Percentiles rank a stretch among this genome's conserved stretches.
Conservation (phyloP, 2,113 vertebrate species). For the Atrichornis clamosus region DNA sequence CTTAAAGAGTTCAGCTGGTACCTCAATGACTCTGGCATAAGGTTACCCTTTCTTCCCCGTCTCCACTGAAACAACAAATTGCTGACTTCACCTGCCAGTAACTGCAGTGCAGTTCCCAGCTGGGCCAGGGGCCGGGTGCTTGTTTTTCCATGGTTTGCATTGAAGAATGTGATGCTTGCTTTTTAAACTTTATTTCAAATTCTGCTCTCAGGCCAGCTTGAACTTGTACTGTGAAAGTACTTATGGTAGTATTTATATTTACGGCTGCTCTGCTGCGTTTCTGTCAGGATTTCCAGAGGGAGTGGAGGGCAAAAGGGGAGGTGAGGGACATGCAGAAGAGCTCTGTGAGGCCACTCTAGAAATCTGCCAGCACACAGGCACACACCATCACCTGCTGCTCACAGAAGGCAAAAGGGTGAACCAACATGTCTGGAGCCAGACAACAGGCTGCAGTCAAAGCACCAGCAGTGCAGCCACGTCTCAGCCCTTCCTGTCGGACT, state of each 20-base stretch:
- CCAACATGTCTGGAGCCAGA: rapidly evolving
- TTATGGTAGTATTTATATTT: background rate
- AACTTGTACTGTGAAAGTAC: background rate
- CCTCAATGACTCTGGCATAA: background rate
- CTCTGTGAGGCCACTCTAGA: background rate
- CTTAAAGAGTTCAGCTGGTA: background rate
- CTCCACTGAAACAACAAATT: background rate
- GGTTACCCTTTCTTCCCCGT: background rate
- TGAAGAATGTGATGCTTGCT: background rate
- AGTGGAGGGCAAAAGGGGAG: background rate
- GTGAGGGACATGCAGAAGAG: background rate
- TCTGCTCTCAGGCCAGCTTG: background rate
- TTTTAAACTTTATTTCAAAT: background rate
- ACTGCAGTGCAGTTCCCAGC: background rate
- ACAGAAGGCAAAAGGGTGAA: background rate
- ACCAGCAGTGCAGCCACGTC: background rate
- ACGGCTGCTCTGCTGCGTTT: background rate
- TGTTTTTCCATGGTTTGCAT: background rate
- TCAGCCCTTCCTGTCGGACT: background rate
- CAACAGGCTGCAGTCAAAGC: background rate
- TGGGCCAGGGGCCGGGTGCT: background rate
- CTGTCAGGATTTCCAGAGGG: background rate
- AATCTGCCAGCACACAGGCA: background rate
- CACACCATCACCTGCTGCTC: background rate
- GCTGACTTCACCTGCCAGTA: background rate